These are phyloP conservation scores for Leptestheria dahalacensis DNA, from an alignment of 1,140 invertebrate genomes.

Conservation along the genomic window DNA sequence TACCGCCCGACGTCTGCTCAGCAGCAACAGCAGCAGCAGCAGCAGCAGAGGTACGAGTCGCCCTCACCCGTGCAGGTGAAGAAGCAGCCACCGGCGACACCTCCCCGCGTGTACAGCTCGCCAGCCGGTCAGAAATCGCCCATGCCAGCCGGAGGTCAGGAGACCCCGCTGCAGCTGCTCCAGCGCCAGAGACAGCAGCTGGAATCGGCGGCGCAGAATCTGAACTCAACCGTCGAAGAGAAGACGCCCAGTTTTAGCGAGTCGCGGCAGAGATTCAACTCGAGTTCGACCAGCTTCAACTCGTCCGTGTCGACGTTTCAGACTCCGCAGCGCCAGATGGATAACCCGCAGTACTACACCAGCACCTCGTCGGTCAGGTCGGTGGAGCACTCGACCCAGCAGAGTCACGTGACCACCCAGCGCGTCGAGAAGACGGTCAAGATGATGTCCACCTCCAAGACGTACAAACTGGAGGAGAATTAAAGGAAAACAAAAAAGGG, in stretches of 20 bases:
- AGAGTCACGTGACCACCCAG: conserved; percentile 5
- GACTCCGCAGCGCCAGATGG: conserved; percentile 7
- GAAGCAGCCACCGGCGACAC: conserved; percentile 15
- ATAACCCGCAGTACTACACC: conserved; percentile 9
- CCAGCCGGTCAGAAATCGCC: neutral
- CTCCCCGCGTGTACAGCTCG: conserved; percentile 5
- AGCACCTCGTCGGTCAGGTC: conserved; percentile 9
- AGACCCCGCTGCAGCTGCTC: neutral
- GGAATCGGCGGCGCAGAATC: neutral
- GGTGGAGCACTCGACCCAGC: neutral
- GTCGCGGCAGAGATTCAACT: conserved; percentile 11
- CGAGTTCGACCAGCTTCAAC: conserved; percentile 1
- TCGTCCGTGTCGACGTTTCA: conserved; percentile 6
- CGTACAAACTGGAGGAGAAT: conserved; percentile 3
- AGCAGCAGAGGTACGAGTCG: neutral
- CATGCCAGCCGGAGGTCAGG: neutral
- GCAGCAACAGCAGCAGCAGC: neutral
- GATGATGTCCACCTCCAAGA: conserved; percentile 5
- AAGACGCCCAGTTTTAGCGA: conserved; percentile 13
- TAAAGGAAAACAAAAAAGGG: neutral
- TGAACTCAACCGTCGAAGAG: conserved; percentile 1
- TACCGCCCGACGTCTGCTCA: neutral
- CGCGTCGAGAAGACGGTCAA: conserved; percentile 1
- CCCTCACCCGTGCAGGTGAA: conserved; percentile 1
- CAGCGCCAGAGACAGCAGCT: conserved; percentile 6